Conservation (phyloP, 2,797 vertebrate species). For the Muscicapa comitata region DNA sequence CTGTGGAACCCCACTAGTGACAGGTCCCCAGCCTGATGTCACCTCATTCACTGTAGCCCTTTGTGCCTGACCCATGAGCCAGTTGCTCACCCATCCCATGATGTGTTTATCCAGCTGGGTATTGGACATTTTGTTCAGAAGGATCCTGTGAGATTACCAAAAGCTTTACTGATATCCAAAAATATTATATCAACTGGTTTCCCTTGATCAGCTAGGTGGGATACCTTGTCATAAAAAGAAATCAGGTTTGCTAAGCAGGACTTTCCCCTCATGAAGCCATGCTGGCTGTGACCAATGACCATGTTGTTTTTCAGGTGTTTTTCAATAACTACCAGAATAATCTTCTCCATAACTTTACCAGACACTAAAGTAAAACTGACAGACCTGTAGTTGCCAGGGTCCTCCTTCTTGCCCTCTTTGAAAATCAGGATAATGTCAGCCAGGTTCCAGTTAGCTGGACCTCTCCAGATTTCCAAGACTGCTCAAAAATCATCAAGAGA, state of each 20-base stretch:
- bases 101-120: background rate
- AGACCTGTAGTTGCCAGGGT: background rate
- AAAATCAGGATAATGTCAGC: background rate
- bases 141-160: background rate
- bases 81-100: background rate
- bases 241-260: background rate
- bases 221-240: background rate
- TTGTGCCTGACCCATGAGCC: fast-evolving
- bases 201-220: background rate
- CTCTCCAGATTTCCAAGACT: background rate
- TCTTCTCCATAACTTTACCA: background rate
- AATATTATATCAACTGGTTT: background rate
- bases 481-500: background rate
- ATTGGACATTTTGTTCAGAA: background rate
- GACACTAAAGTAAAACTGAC: background rate
- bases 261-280: background rate
- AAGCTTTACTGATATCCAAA: background rate
- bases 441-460: background rate
- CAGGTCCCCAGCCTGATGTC: background rate
- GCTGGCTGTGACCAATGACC: background rate
- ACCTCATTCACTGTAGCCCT: background rate
- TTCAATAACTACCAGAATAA: background rate
- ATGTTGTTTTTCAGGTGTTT: background rate
- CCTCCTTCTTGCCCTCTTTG: background rate
- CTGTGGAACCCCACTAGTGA: background rate